Conservation (phyloP, 2,113 vertebrate species). For the Rhagologus leucostigma region DNA sequence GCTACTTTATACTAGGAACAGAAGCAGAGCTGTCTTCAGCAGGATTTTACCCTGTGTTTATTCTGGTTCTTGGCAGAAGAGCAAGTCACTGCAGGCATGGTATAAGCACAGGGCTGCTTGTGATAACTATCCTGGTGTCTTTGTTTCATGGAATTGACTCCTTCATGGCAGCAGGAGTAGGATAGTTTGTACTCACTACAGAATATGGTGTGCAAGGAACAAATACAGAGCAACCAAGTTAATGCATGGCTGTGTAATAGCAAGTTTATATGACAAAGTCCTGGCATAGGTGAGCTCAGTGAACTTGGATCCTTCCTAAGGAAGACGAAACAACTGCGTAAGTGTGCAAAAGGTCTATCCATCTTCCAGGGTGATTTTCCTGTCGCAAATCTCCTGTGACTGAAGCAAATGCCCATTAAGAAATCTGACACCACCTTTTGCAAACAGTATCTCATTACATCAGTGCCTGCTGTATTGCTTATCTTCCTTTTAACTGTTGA, state of each 20-base stretch:
- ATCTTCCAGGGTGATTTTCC: background rate
- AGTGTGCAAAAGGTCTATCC: background rate
- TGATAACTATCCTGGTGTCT: background rate
- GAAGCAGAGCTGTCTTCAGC: background rate
- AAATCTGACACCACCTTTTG: background rate
- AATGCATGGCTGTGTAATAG: background rate
- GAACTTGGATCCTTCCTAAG: background rate
- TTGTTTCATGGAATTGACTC: background rate
- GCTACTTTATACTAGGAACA: background rate
- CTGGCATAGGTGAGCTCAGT: fast-evolving
- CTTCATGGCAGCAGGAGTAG: background rate
- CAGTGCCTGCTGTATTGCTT: background rate
- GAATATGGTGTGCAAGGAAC: fast-evolving
- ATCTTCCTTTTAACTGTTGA: background rate
- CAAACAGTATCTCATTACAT: background rate
- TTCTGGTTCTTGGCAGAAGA: background rate
- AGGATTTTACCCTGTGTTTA: background rate
- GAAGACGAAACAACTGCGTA: background rate
- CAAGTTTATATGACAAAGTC: background rate
- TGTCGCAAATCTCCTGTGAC: background rate
- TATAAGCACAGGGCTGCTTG: background rate
- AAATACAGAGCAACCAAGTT: background rate
- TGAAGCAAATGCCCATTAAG: background rate
- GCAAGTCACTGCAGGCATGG: background rate
- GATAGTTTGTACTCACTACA: background rate